Evolutionary conservation across 1,140 invertebrate genomes (phyloP).

Genomic region (Dermatophagoides farinae): DNA sequence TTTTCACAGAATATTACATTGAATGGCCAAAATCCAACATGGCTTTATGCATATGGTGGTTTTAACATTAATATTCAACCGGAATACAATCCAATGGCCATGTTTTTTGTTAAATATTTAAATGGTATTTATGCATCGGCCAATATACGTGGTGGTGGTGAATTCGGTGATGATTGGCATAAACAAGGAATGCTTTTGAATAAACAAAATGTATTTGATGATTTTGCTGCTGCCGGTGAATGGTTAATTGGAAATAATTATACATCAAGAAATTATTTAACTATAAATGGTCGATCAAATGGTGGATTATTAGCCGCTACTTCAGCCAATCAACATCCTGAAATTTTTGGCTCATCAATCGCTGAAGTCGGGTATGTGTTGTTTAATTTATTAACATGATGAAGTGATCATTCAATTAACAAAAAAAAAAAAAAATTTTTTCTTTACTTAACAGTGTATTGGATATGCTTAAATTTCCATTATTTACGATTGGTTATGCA

Average conservation of each 20-base stretch:
- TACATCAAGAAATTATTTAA: conserved; percentile 44
- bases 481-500: conserved; percentile 90
- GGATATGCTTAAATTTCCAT: conserved; percentile 93
- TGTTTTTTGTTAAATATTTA: conserved; percentile 65
- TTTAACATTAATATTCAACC: conserved; percentile 72
- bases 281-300: conserved; percentile 84
- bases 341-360: conserved; percentile 79
- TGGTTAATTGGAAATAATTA: conserved; percentile 66
- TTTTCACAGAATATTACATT: conserved; percentile 25
- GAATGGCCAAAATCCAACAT: conserved; percentile 49
- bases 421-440: background rate
- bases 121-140: conserved; percentile 69
- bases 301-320: conserved; percentile 86
- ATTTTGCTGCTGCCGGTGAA: conserved; percentile 79
- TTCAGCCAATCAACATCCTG: conserved; percentile 77
- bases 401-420: background rate
- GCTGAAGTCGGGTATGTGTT: conserved; percentile 44
- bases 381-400: background rate
- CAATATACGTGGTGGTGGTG: conserved; percentile 68
- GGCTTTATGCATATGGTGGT: conserved; percentile 91
- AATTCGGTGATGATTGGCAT: conserved; percentile 95
- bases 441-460: conserved; percentile 40
- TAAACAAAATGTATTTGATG: conserved; percentile 94
- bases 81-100: conserved; percentile 30
- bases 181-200: conserved; percentile 69